phyloP scores from a whole-genome alignment of 2,797 vertebrate genomes.

The Poecilia picta region DNA sequence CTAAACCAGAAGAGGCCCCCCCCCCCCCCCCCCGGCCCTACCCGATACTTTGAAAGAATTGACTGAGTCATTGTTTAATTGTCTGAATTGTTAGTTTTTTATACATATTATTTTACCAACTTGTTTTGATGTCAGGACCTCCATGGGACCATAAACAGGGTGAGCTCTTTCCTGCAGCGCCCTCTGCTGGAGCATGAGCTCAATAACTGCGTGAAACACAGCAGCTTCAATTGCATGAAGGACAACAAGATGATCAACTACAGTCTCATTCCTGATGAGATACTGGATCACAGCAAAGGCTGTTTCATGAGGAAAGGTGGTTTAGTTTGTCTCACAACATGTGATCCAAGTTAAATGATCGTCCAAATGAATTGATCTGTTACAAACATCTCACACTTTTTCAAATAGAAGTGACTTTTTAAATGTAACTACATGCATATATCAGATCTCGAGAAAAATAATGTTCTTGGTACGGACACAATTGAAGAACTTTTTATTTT shows the following conservation, averaged over 20 bases:
- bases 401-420: not conserved
- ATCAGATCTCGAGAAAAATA: not conserved
- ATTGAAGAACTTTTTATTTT: not conserved
- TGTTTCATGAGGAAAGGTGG: slow-evolving; percentile 90
- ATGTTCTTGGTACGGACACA: not conserved
- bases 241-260: slow-evolving; percentile 87
- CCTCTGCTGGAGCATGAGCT: slow-evolving; percentile 74
- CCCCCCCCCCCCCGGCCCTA: too few relatives aligned
- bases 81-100: not conserved
- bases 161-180: slow-evolving; percentile 80
- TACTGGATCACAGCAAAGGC: slow-evolving; percentile 86
- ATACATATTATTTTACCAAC: not conserved
- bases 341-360: not conserved
- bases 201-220: slow-evolving; percentile 71
- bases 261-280: slow-evolving; percentile 72
- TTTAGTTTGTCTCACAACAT: not conserved
- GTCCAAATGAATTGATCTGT: not conserved
- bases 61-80: not conserved
- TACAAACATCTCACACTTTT: not conserved
- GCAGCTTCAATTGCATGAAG: slow-evolving; percentile 84
- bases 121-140: slow-evolving; percentile 74
- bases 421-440: not conserved
- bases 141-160: slow-evolving; percentile 60
- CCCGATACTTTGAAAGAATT: not conserved
- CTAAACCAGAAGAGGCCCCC: too few relatives aligned